Evolutionary conservation across 1,140 invertebrate genomes (phyloP).

Genomic region (Pogonomyrmex californicus): DNA sequence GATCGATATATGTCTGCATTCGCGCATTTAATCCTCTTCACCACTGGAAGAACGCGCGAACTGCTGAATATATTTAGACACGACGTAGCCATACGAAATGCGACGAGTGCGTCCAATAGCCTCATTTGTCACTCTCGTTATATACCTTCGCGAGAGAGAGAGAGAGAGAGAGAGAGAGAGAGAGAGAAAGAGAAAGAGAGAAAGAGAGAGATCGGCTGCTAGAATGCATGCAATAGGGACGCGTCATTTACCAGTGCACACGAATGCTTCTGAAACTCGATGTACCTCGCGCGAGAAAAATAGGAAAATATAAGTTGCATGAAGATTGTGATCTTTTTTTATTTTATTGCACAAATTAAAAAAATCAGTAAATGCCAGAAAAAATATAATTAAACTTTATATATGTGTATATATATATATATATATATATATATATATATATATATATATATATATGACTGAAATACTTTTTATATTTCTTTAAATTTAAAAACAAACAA

Average conservation of each 20-base stretch:
- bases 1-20: slow-evolving; percentile 42
- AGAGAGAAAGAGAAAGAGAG: not conserved
- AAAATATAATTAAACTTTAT: not conserved
- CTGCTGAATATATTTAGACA: slow-evolving; percentile 66
- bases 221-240: not conserved
- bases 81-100: slow-evolving; percentile 58
- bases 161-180: too few relatives aligned
- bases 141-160: slow-evolving; percentile 23
- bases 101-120: slow-evolving; percentile 61
- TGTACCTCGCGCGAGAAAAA: slow-evolving; percentile 6
- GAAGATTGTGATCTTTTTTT: not conserved
- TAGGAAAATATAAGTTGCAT: slow-evolving; percentile 2
- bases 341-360: not conserved
- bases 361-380: not conserved
- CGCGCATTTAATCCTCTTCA: not conserved
- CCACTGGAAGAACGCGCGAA: slow-evolving; percentile 27
- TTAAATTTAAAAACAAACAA: not conserved
- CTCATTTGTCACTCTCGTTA: slow-evolving; percentile 67
- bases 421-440: not conserved
- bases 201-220: slow-evolving; percentile 26
- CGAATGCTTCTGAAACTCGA: slow-evolving; percentile 45
- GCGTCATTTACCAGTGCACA: slow-evolving; percentile 33
- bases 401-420: too few relatives aligned
- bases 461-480: not conserved
- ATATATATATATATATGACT: not conserved